phyloP scores from a whole-genome alignment of 2,113 vertebrate genomes.

The Rhipidura dahli region DNA sequence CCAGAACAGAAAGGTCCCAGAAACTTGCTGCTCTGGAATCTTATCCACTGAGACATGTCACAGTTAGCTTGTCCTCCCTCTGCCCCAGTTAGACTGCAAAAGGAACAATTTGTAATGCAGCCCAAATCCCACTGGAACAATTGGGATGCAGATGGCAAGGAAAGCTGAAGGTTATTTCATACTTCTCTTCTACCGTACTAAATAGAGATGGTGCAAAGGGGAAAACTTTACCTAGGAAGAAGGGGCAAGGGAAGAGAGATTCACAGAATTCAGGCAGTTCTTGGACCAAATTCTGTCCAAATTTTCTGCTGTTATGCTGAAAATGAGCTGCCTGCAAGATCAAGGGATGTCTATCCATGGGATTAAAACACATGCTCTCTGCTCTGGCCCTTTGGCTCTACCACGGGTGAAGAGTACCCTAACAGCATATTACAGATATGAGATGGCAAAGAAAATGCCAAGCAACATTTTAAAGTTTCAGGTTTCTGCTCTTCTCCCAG shows the following conservation, averaged over 20 bases:
- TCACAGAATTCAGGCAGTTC: neutral
- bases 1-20: neutral
- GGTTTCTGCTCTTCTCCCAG: neutral
- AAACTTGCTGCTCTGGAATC: neutral
- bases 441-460: neutral
- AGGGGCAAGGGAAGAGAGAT: neutral
- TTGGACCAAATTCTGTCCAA: neutral
- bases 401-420: neutral
- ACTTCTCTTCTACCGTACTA: neutral
- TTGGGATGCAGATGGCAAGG: neutral
- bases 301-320: neutral
- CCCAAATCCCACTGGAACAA: neutral
- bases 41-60: neutral
- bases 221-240: neutral
- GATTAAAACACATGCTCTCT: neutral
- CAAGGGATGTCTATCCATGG: neutral
- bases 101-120: neutral
- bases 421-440: neutral
- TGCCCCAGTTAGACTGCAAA: neutral
- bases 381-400: neutral
- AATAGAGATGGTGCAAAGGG: neutral
- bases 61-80: neutral
- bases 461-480: neutral
- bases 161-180: constrained; percentile 13
- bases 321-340: neutral